Percentiles rank a stretch among this genome's conserved stretches.
Evolutionary conservation across 2,113 vertebrate genomes (phyloP).

Genomic region (Chaetodon auriga): DNA sequence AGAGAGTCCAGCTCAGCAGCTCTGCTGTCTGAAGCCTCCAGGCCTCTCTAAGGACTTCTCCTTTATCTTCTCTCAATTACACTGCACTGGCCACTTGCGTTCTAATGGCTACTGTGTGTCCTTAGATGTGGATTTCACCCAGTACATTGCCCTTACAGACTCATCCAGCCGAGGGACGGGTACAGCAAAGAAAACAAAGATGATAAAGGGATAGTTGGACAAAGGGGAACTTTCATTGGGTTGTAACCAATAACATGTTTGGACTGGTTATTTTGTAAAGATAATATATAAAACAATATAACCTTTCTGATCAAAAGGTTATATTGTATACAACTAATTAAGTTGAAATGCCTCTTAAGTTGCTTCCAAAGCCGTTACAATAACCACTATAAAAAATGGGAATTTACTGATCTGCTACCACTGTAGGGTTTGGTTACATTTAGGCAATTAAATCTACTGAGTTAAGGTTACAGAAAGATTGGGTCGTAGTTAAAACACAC

Average conservation of each 20-base stretch:
- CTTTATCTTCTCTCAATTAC: conserved; percentile 39
- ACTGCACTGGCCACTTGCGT: background rate
- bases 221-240: background rate
- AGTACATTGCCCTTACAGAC: background rate
- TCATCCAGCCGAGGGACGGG: conserved; percentile 9
- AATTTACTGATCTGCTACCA: no score
- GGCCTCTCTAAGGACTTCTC: conserved; percentile 16
- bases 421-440: no score
- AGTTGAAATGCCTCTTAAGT: no score
- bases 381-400: no score
- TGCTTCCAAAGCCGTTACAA: no score
- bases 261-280: background rate
- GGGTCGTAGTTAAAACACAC: no score
- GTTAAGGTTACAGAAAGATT: no score
- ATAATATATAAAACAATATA: background rate
- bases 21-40: conserved; percentile 20
- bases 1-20: background rate
- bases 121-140: conserved; percentile 10
- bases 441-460: no score
- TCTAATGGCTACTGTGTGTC: conserved; percentile 30
- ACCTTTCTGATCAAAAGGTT: no score
- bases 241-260: background rate
- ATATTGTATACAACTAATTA: no score
- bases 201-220: background rate
- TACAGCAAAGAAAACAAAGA: background rate